Base-by-base conservation (phyloP, 2,888 invertebrate genomes). In the Caenorhabditis sp. region DNA sequence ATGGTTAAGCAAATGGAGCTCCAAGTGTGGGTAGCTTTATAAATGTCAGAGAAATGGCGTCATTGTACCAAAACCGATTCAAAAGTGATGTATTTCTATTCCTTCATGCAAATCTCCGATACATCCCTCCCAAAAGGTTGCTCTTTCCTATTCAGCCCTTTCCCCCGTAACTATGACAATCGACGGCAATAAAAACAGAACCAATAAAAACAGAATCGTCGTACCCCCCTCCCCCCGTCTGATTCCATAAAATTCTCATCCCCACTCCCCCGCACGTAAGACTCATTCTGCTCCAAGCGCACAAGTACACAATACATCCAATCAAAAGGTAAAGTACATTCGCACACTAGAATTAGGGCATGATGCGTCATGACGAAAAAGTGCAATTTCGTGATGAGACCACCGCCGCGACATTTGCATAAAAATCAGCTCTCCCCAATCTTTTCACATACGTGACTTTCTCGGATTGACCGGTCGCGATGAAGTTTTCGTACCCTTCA, bases 81-180 rank as follows among this genome's bases (percentile, higher is more conserved):
- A n/a, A n/a, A n/a, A n/a, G n/a, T n/a, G n/a, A n/a, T n/a, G n/a
- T n/a, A n/a, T n/a, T n/a, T n/a, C n/a, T n/a, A n/a, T n/a, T n/a
- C 26, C 27, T 8, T 6, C 2, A 48, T 27, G 3, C 46, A 24
- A 15, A 9, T 45, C 9, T 22, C 11, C 24, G 9, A 26, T 24
- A 13, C n/a, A 26, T 24, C n/a, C n/a, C n/a, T 27, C 56, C 32
- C 39, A 8, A 52, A 41, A 17, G 20, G 9, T 15, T 66, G 17
- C 24, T 9, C 20, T 13, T 37, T 22, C 22, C 41, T 32, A 20
- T 43, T 46, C 17, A 13, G n/a, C 50, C 13, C 9, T 15, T 22
- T 20, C 45, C 7, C 53, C 20, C 11, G 68, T 68, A 58, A 35
- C 68, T 68, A 68, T 68, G 68, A 68, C 68, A 26, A 66, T 66